Base-by-base conservation (phyloP, 2,113 vertebrate species). In the Anser brachyrhynchus region DNA sequence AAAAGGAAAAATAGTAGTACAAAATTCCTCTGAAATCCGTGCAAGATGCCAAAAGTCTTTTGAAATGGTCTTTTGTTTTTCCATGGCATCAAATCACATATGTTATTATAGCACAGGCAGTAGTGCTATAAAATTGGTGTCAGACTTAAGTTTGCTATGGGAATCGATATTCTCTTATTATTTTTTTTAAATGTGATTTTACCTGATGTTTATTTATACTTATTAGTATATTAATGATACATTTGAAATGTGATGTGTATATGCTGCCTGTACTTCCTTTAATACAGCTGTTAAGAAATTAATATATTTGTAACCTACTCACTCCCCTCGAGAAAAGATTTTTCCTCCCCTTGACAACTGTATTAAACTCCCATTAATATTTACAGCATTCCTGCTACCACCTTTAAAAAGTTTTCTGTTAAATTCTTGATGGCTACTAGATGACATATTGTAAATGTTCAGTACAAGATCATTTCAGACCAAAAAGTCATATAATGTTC, bases 101-200 rank as follows among this genome's bases (percentile, higher is more conserved):
- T 4, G 12, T 12, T 87, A 3, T 72, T 83, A 39, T 13, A 52
- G 58, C 29, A 62, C 1, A 28, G 9, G 79, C 3, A 46, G 9
- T 13, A 11, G 31, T 49, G 46, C 13, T 66, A 33, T 22, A 8
- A 39, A 49, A 49, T 22, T 49, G 46, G 11, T 11, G 13, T 82
- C 49, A 90, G 7, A 39, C 21, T 44, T 64, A 28, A 61, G 8
- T 33, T 65, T 78, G 10, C 29, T 55, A 6, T 4, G 52, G 23
- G 35, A 67, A 78, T 4, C 2, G 19, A 33, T 84, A 80, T 16
- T 79, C 5, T 7, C 21, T 14, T 58, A 86, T 64, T 19, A 35
- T 0, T 8, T 29, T 26, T 22, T 23, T 12, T 22, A 11, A 55
- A 19, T 1, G 5, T 11, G 1, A 14, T 70, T 78, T 41, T 28